A percentile compares a stretch with the other conserved stretches of the same genome.
Evolutionary conservation across 2,113 vertebrate genomes (phyloP).

Genomic region (Pterocles burchelli): DNA sequence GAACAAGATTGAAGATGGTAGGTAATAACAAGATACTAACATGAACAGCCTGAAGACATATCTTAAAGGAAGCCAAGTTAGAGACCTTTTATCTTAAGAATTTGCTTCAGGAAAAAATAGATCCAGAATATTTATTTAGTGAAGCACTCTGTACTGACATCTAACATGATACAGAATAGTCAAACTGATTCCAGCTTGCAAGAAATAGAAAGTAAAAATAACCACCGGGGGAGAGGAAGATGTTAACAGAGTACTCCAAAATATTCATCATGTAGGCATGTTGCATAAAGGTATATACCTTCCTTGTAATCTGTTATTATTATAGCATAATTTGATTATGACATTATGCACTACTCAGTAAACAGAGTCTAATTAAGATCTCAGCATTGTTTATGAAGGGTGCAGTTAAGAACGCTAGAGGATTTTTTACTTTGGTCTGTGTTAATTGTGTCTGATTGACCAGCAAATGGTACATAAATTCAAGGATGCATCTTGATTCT

Average conservation of each 20-base stretch:
- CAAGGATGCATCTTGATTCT: neutral
- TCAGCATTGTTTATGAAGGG: neutral
- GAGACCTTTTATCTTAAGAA: neutral
- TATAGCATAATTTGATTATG: neutral
- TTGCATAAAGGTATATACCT: neutral
- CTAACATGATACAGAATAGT: neutral
- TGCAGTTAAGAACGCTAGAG: neutral
- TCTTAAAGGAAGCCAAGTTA: neutral
- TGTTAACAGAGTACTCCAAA: neutral
- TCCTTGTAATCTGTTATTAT: neutral
- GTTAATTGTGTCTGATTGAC: neutral
- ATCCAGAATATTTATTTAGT: neutral
- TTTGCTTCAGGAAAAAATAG: neutral
- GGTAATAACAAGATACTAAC: constrained; percentile 15
- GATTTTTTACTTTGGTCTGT: neutral
- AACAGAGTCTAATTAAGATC: neutral
- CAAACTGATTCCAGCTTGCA: neutral
- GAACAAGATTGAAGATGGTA: constrained; percentile 12
- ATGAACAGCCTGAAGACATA: constrained; percentile 14
- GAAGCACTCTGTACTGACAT: neutral
- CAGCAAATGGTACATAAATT: neutral
- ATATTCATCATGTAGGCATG: neutral
- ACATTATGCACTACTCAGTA: neutral
- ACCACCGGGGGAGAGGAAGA: accelerated
- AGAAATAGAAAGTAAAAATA: neutral